Evolutionary conservation across 2,797 vertebrate species (phyloP), one percentile per base, ranked within the genome.

Genomic region (Alfaro cultratus): DNA sequence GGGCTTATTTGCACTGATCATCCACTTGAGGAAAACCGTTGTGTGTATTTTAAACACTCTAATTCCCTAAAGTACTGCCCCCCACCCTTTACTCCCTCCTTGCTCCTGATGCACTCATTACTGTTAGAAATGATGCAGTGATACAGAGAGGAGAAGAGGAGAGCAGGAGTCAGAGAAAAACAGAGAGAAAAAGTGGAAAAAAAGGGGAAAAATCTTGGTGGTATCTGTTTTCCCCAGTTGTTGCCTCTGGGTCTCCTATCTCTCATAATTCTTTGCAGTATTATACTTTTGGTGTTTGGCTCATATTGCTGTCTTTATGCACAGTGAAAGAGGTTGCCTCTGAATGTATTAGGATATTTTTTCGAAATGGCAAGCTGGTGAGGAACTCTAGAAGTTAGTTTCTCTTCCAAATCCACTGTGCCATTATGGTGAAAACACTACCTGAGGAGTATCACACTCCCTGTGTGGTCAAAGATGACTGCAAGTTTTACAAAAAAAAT

Each of bases 1-100:
- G 47, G 21, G 51, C 1, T 49, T 91, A 85, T 90, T 92, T 94
- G 87, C 75, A 83, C 81, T 89, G 88, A 90, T 93, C 85, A 88
- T 80, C 84, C 91, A 88, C 91, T 88, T 86, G 91, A 91, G 91
- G 82, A 90, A 92, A 89, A 75, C 82, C 18, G 84, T 82, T 92
- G 90, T 92, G 92, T 94, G 82, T 90, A 93, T 94, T 93, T 92
- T 91, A 93, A 94, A 94, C 84, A 86, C 85, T 89, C 72, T 82
- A 89, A 92, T 92, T 91, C 93, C 87, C 91, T 77, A 53, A 93
- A 91, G 90, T 90, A 87, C 83, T 80, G 85, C 80, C 83, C 80
- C 73, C 81, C 83, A 88, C 80, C 74, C 80, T 51, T 75, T 73
- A 75, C 87, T 85, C 83, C 77, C 79, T 82, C 74, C 18, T 80